These are phyloP conservation scores for Apodemia hepburni DNA, from an alignment of 2,888 invertebrate genomes.

Conservation along the genomic window DNA sequence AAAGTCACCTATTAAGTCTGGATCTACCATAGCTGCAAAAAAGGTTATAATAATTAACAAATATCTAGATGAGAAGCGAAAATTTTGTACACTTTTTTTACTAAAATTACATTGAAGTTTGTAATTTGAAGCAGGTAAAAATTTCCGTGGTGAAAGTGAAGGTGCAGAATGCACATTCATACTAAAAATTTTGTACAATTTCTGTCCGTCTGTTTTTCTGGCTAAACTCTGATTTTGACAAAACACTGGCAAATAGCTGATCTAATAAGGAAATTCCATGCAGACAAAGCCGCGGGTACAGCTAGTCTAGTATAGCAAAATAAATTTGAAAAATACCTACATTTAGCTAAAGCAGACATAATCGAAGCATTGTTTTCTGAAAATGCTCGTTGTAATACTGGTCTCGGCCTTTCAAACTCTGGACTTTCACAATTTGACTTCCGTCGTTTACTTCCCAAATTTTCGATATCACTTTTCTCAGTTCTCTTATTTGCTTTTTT, in stretches of 20 bases:
- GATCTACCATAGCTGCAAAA: constrained; percentile 80
- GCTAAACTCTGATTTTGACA: too few species aligned
- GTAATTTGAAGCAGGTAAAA: too few species aligned
- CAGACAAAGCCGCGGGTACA: too few species aligned
- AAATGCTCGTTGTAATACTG: constrained; percentile 80
- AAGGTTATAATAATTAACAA: not conserved
- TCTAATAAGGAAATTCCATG: too few species aligned
- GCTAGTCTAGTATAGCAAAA: not conserved
- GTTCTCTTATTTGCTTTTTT: constrained; percentile 79
- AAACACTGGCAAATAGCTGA: too few species aligned
- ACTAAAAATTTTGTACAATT: too few species aligned
- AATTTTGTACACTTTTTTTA: too few species aligned
- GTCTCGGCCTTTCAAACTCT: constrained; percentile 41
- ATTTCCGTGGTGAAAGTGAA: too few species aligned
- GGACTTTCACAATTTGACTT: constrained; percentile 43
- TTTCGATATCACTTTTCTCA: constrained; percentile 71
- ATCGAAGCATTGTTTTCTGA: constrained; percentile 91
- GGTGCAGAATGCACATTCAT: too few species aligned
- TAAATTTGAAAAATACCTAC: constrained; percentile 54
- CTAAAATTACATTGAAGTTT: too few species aligned
- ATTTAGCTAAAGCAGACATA: constrained; percentile 86
- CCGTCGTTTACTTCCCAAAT: constrained; percentile 56
- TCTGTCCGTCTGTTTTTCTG: too few species aligned
- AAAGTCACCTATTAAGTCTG: constrained; percentile 92
- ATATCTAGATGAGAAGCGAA: too few species aligned